These are phyloP conservation scores for Willowsia nigromaculata DNA, from an alignment of 2,888 invertebrate genomes.

Conservation along the genomic window DNA sequence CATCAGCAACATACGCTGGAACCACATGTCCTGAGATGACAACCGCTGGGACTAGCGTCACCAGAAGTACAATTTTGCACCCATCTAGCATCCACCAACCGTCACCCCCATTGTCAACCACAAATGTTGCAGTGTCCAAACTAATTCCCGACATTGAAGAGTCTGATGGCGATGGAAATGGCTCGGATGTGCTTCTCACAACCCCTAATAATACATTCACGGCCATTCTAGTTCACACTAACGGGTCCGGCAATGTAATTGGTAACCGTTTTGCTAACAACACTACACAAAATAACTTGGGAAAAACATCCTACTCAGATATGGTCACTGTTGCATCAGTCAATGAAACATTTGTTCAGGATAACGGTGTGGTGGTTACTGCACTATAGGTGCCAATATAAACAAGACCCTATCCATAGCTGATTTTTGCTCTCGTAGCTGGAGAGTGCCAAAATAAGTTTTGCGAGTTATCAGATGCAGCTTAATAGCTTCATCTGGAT, in stretches of 20 bases:
- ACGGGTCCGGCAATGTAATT: conserved; percentile 32
- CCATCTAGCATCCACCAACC: conserved; percentile 55
- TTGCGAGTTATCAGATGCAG: too few relatives aligned
- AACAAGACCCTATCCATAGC: neutral
- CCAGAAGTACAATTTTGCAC: conserved; percentile 9
- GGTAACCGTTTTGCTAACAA: conserved; percentile 14
- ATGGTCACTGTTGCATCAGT: conserved; percentile 61
- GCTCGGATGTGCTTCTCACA: conserved; percentile 28
- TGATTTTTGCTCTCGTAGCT: neutral
- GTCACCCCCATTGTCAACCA: conserved; percentile 59
- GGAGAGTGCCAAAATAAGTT: neutral
- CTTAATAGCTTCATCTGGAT: too few relatives aligned
- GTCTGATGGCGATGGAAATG: conserved; percentile 53
- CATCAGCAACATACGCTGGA: conserved; percentile 73
- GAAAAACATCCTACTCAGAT: conserved; percentile 46
- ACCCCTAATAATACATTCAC: neutral
- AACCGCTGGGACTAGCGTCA: conserved; percentile 58
- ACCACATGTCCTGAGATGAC: conserved; percentile 71
- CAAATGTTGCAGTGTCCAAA: conserved; percentile 61
- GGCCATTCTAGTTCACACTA: conserved; percentile 47
- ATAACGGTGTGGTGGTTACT: conserved; percentile 77
- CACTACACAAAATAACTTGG: neutral
- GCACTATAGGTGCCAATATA: conserved; percentile 56
- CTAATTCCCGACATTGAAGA: conserved; percentile 69
- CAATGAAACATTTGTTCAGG: conserved; percentile 77